A percentile compares a stretch with the other conserved stretches of the same genome.
These are phyloP conservation scores for Xanthorhoe designata DNA, from an alignment of 2,888 invertebrate species.

Conservation along the genomic window DNA sequence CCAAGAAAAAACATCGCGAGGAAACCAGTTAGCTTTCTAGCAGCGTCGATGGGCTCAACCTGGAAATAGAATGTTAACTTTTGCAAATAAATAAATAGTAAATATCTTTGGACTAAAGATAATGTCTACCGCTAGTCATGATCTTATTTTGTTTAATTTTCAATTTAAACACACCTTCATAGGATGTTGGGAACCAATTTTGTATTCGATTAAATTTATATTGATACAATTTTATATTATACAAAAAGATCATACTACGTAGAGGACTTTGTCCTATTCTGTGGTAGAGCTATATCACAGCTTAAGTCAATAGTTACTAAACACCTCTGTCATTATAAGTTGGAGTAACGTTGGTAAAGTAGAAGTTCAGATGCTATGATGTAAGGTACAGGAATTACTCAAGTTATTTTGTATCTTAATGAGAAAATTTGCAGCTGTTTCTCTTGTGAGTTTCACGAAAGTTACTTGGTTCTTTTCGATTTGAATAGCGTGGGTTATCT, in stretches of 20 bases:
- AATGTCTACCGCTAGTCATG: too few relatives aligned
- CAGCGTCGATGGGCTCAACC: too few relatives aligned
- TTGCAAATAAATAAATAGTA: too few relatives aligned
- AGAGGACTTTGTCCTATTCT: not conserved
- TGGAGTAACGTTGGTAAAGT: conserved; percentile 16
- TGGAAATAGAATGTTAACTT: too few relatives aligned
- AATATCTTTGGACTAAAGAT: too few relatives aligned
- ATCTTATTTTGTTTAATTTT: too few relatives aligned
- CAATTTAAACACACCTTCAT: too few relatives aligned
- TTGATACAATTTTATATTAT: too few relatives aligned
- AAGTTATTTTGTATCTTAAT: conserved; percentile 36
- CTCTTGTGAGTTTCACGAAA: conserved; percentile 7
- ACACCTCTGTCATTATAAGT: conserved; percentile 28
- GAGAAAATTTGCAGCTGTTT: conserved; percentile 27
- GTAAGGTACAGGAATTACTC: conserved; percentile 28
- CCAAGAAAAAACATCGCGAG: too few relatives aligned
- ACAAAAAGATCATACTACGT: not conserved
- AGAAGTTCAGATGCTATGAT: conserved; percentile 31
- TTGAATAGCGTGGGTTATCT: not conserved
- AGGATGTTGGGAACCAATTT: too few relatives aligned
- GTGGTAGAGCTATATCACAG: conserved; percentile 4
- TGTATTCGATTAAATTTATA: too few relatives aligned
- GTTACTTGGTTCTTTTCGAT: conserved; percentile 2
- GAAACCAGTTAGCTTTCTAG: too few relatives aligned
- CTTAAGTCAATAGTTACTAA: conserved; percentile 5